Base-by-base conservation (phyloP, 2,113 vertebrate genomes). In the Nettapus auritus region DNA sequence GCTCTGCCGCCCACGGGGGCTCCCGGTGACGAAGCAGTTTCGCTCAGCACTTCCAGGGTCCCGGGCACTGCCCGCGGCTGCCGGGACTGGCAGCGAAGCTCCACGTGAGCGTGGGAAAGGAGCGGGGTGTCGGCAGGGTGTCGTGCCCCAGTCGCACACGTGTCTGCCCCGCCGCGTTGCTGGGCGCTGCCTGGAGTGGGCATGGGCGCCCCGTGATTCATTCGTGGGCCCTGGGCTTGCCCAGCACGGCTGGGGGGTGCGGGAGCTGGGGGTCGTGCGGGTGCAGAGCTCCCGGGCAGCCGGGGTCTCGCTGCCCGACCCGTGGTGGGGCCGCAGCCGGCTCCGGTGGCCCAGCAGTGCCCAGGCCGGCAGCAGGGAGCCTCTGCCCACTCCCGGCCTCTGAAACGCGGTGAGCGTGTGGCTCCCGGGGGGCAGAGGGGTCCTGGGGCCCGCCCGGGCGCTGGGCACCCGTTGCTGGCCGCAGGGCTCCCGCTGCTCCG, bases 1-100 rank as follows among this genome's bases (percentile, higher is more conserved):
- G 36, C 67, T 44, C 68, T 33, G 64, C 94, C 82, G 34, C 76
- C 23, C 82, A 88, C 67, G 50, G 52, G 77, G 92, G 91, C 64
- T 77, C n/a, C 29, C 53, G 33, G 88, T 56, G 94, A 96, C 70
- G 84, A 90, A 91, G 60, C 56, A 93, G 97, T 97, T 97, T 97
- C 96, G 48, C 90, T 92, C 33, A 10, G 71, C 68, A 46, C 75
- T 94, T 95, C 91, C 87, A 90, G 91, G 86, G 79, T 82, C 70
- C 55, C 19, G 67, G 87, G 90, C 38, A 36, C 75, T 84, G 93
- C 90, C 88, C 19, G n/a, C 31, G 74, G 88, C 33, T 3, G 28
- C 60, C 29, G 44, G 75, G 91, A 75, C 68, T 71, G 53, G 26
- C 59, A 89, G 73, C 74, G 68, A 70, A 80, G n/a, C 84, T 85